phyloP scores from a whole-genome alignment of 2,888 invertebrate species.

The Eupithecia vulgata region DNA sequence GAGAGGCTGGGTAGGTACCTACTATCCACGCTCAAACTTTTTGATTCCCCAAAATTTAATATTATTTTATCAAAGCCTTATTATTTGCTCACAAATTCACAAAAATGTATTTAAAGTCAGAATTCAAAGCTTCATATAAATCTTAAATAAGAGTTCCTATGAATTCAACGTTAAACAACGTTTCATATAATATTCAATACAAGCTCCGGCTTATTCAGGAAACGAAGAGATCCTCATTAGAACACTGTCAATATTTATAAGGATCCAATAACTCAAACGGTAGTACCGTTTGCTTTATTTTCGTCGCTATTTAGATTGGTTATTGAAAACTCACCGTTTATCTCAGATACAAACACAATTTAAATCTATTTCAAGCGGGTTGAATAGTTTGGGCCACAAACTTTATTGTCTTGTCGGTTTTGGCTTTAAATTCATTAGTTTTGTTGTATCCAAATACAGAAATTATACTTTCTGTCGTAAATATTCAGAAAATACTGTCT shows the following conservation, averaged over 20 bases:
- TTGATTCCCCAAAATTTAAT: not conserved
- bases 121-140: not conserved
- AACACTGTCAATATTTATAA: constrained; percentile 1
- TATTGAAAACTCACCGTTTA: not conserved
- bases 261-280: not conserved
- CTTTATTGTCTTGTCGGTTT: not conserved
- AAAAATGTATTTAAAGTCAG: not conserved
- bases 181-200: not conserved
- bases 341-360: not conserved
- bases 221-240: not conserved
- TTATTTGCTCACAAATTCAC: not conserved
- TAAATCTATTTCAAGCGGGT: constrained; percentile 2
- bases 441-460: not conserved
- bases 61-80: not conserved
- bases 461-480: not conserved
- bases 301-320: not conserved
- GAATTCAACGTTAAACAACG: not conserved
- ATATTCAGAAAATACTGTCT: not conserved
- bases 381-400: not conserved
- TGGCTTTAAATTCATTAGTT: not conserved
- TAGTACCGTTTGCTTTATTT: no score
- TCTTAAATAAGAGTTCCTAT: not conserved
- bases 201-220: not conserved
- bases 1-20: not conserved
- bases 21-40: not conserved